Evolutionary conservation across 2,888 invertebrate genomes (phyloP), one percentile per base, ranked within the genome.

Genomic region (Drosophila quasianomalipes): DNA sequence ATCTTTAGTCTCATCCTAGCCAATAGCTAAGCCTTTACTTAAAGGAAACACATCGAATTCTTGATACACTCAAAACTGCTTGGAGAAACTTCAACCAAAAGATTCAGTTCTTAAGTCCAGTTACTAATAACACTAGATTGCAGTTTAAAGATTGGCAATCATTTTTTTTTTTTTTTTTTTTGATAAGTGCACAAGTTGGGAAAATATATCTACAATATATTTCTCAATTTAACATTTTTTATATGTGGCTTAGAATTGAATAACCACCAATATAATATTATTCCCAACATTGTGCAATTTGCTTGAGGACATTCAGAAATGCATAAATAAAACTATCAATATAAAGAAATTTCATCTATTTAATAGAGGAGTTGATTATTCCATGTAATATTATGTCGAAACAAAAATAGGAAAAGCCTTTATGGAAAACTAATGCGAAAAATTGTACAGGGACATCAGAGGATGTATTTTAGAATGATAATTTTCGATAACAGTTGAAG

Each of bases 1-100:
- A 58, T 30, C 22, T 31, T 22, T 3, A 61, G 55, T 30, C 51
- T 37, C 69, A 72, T 60, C 33, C 62, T 64, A 70, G 64, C 60
- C 71, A 68, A 66, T 30, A 60, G 39, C 33, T 10, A 28, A 3
- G 53, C 4, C 37, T 12, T 19, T 2, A 28, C 4, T 4, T 19
- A 7, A 12, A 12, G 3, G 12, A 14, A 44, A 9, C 4, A 35
- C 16, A 26, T 4, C 44, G 76, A 26, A 47, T 28, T 33, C 0
- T 10, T 3, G 1, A 68, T 68, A 31, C 76, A 6, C 81, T 80
- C 9, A 12, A 22, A 28, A 7, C 14, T 28, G 19, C 19, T 19
- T 4, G 10, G 6, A 28, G 19, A 16, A 26, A 26, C 26, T 26
- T 49, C 26, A 16, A 9, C 28, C n/a, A 5, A 49, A 28, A 9